phyloP scores from a whole-genome alignment of 2,888 invertebrate genomes.

The Byasa hedistus region DNA sequence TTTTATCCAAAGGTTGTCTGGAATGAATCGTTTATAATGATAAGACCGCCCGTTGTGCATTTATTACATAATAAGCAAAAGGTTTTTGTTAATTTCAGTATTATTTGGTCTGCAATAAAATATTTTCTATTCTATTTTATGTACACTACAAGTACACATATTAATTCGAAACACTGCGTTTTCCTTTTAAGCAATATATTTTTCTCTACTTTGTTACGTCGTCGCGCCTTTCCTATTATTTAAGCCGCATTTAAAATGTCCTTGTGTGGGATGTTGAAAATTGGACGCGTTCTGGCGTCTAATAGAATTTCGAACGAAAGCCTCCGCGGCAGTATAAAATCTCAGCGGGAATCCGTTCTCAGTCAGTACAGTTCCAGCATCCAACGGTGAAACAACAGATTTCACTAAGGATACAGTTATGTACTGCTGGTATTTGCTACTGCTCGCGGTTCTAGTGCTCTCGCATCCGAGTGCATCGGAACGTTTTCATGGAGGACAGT shows the following conservation, averaged over 20 bases:
- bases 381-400: constrained; percentile 47
- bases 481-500: constrained; percentile 66
- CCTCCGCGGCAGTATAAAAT: constrained; percentile 59
- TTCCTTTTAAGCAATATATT: background rate
- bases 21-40: too few species aligned
- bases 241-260: constrained; percentile 19
- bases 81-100: too few species aligned
- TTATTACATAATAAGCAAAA: too few species aligned
- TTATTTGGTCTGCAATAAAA: too few species aligned
- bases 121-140: too few species aligned
- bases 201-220: constrained; percentile 5
- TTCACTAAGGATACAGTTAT: constrained; percentile 59
- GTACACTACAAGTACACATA: too few species aligned
- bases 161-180: too few species aligned
- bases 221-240: constrained; percentile 6
- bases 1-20: too few species aligned
- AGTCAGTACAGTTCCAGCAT: constrained; percentile 64
- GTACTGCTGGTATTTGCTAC: constrained; percentile 74
- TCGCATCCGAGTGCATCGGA: constrained; percentile 63
- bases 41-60: too few species aligned
- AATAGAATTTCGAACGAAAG: constrained; percentile 61
- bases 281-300: constrained; percentile 73
- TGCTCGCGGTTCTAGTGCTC: constrained; percentile 66
- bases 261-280: constrained; percentile 64
- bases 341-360: constrained; percentile 33